Evolutionary conservation across 2,888 invertebrate species (phyloP), one percentile per base, ranked within the genome.

Genomic region (Phorcus lineatus): DNA sequence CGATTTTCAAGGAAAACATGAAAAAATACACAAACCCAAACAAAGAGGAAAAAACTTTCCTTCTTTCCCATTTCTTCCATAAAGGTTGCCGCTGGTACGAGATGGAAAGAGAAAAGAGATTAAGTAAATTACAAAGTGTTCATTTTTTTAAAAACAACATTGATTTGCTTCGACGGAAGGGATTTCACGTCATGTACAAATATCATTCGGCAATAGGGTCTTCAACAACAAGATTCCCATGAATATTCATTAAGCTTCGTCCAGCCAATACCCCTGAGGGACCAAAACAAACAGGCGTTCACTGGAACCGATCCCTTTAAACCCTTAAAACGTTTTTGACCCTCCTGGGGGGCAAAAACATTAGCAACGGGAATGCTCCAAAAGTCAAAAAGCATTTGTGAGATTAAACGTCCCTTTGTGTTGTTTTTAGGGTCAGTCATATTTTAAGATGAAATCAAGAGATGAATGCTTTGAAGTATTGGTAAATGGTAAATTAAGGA

Each of bases 321-420:
- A 62, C 62, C 62, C 62, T 62, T 62, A 62, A 62, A 62, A 62
- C 62, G 62, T 28, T 62, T 62, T 62, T 62, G 62, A 62, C 62
- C 62, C 62, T 62, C 62, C 28, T 28, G 62, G 62, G 62, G 62
- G 28, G 62, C 6, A 62, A 62, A 62, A 62, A 62, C 62, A 62
- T 62, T 62, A 62, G 62, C 62, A 28, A 62, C 28, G 28, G 62
- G 62, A 28, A 28, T 62, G 62, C 28, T 28, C 62, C 28, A 24
- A 4, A 28, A 62, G 62, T 62, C 62, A 28, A 24, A 62, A 62
- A 62, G 62, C 62, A 62, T 62, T 62, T 62, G 62, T 22, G 62
- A 62, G 62, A 62, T 62, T 62, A 62, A 62, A 28, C 62, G 24
- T 28, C 28, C 28, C 62, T 62, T 62, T 62, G 28, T 62, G 62